Evolutionary conservation across 1,140 invertebrate genomes (phyloP).

Genomic region (Araneus ventricosus): DNA sequence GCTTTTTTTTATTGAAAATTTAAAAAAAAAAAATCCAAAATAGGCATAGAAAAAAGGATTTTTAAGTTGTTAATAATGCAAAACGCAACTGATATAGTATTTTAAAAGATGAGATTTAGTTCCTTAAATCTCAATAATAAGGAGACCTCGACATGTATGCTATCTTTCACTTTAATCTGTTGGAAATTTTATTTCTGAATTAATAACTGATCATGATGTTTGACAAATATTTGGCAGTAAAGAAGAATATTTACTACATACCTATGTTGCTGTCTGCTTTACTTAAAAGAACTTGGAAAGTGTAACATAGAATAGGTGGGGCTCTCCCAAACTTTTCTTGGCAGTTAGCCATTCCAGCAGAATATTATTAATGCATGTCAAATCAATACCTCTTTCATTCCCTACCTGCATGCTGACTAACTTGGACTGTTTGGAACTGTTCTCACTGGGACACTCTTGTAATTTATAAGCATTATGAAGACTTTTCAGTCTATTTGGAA

Average conservation of each 20-base stretch:
- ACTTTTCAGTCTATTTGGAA: background rate
- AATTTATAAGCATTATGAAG: background rate
- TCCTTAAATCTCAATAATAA: background rate
- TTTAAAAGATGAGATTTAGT: too few relatives aligned
- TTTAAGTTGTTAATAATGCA: too few relatives aligned
- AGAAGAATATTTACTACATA: too few relatives aligned
- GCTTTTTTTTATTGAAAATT: too few relatives aligned
- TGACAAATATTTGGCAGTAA: too few relatives aligned
- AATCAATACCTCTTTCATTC: conserved; percentile 51
- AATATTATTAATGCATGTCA: conserved; percentile 53
- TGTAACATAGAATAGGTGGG: conserved; percentile 28
- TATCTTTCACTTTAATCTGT: background rate
- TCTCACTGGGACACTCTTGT: background rate
- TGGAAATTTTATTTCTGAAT: too few relatives aligned
- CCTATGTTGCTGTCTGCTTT: too few relatives aligned
- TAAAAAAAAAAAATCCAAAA: too few relatives aligned
- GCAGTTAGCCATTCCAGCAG: conserved; percentile 32
- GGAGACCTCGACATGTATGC: background rate
- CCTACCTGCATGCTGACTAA: background rate
- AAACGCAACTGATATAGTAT: too few relatives aligned
- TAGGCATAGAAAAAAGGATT: too few relatives aligned
- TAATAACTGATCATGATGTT: background rate
- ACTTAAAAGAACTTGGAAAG: background rate
- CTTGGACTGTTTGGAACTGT: background rate
- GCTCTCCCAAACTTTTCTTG: conserved; percentile 41